phyloP scores from a whole-genome alignment of 2,888 invertebrate species.

The Sinopyrophorus schimmeli region DNA sequence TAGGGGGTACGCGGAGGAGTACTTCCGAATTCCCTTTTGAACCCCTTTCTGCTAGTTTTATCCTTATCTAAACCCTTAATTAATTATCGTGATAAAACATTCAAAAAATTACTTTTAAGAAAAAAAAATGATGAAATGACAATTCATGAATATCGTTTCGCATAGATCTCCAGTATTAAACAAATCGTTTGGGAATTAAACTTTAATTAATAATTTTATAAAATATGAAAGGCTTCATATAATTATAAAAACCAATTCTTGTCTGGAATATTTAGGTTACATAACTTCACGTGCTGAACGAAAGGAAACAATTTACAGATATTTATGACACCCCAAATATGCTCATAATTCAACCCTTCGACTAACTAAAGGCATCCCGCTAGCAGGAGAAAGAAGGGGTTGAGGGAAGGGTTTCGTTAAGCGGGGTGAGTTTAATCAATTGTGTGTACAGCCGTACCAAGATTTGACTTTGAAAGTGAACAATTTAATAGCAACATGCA shows the following conservation, averaged over 20 bases:
- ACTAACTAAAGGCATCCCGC: constrained; percentile 47
- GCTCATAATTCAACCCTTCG: constrained; percentile 50
- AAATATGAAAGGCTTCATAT: too few relatives aligned
- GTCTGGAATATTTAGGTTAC: constrained; percentile 24
- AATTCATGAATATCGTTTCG: too few relatives aligned
- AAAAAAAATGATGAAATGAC: too few relatives aligned
- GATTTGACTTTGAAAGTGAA: constrained; percentile 41
- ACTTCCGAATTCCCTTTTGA: constrained; percentile 45
- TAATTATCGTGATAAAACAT: too few relatives aligned
- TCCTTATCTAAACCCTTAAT: constrained; percentile 47
- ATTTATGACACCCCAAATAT: constrained; percentile 51
- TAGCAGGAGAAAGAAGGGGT: constrained; percentile 36
- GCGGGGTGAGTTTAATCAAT: constrained; percentile 47
- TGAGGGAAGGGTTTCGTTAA: constrained; percentile 34
- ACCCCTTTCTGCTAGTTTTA: constrained; percentile 46
- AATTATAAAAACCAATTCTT: constrained; percentile 4
- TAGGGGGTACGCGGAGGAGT: constrained; percentile 37
- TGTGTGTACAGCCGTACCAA: constrained; percentile 47
- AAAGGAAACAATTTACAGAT: constrained; percentile 46
- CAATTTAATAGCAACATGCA: constrained; percentile 38
- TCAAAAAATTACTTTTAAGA: too few relatives aligned
- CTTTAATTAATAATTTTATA: too few relatives aligned
- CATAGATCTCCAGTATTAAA: too few relatives aligned
- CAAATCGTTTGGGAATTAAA: too few relatives aligned
- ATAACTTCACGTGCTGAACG: constrained; percentile 29